Base-by-base conservation (phyloP, 2,888 invertebrate species). In the Eugnorisma glareosa region DNA sequence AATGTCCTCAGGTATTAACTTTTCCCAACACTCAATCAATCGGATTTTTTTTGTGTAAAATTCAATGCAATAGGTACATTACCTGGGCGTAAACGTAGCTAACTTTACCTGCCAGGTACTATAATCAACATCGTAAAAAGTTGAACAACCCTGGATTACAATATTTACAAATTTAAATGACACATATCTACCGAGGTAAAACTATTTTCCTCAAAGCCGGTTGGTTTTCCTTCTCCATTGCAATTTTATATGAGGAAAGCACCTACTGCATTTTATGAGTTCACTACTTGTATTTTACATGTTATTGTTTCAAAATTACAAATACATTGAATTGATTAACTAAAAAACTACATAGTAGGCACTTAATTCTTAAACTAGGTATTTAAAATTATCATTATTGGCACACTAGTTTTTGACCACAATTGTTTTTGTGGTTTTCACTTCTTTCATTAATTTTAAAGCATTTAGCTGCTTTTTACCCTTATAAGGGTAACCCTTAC, bases 221-320 rank as follows among this genome's bases (percentile, higher is more conserved):
- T 2, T 4, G 5, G 4, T 73, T 79, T 81, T 40, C 69, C 75
- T 61, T 21, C 31, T n/a, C 4, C 13, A 35, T 40, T 85, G 48
- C 61, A 59, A 35, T 73, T 59, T 43, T 69, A 35, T 0, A 28
- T 13, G n/a, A 43, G 75, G 54, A 63, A 69, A 73, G 35, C 15
- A 64, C 31, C 59, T 45, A n/a, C 5, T 48, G 6, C 40, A 57
- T 35, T 84, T 40, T 31, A 13, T 40, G 31, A 71, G 1, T 24
- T 59, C 5, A 63, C 43, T 35, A 15, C 15, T 57, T n/a, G 13
- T 54, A 45, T 37, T 35, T 35, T 61, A 40, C 11, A 35, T 24
- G 6, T 45, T 37, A 45, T 54, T 73, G 8, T 74, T 45, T 48
- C 0, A 35, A 79, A 3, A n/a, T 31, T 37, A 40, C 6, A 5